Percentiles rank a stretch among this genome's conserved stretches.
Evolutionary conservation across 1,140 invertebrate species (phyloP).

Genomic region (Cotesia typhae): DNA sequence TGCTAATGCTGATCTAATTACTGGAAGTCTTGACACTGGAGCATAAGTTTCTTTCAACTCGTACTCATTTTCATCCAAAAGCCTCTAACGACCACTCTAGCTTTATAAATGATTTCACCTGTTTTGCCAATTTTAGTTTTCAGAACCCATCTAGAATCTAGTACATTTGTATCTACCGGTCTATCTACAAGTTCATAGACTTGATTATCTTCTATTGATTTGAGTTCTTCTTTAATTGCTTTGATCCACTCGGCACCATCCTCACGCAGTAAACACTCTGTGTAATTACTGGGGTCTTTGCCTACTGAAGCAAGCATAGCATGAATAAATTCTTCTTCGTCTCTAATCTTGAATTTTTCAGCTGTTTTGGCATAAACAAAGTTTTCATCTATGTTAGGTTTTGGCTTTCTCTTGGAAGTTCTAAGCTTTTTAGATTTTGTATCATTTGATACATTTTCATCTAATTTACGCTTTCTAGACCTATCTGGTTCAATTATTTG

Average conservation of each 20-base stretch:
- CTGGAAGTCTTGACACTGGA: constrained; percentile 30
- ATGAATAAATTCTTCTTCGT: constrained; percentile 8
- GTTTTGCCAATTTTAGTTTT: not conserved
- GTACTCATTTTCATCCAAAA: constrained; percentile 29
- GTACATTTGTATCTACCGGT: constrained; percentile 6
- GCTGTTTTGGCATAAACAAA: constrained; percentile 6
- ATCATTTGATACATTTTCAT: constrained; percentile 15
- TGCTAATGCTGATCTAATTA: constrained; percentile 32
- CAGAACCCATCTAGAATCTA: not conserved
- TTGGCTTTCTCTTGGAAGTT: constrained; percentile 17
- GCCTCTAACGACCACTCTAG: constrained; percentile 32
- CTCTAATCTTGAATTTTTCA: not conserved
- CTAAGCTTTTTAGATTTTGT: constrained; percentile 8
- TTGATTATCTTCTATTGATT: constrained; percentile 11
- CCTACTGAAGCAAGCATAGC: constrained; percentile 25
- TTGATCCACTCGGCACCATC: constrained; percentile 4
- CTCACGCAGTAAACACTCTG: constrained; percentile 27
- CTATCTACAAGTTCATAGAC: constrained; percentile 4
- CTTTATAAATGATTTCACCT: not conserved
- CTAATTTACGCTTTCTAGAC: constrained; percentile 18
- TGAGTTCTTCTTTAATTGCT: constrained; percentile 8
- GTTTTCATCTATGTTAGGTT: constrained; percentile 16
- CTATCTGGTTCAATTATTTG: no score
- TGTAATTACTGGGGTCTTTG: constrained; percentile 33
- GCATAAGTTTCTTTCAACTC: constrained; percentile 33